A percentile compares a stretch with the other conserved stretches of the same genome.
Evolutionary conservation across 2,113 vertebrate species (phyloP).

Genomic region (Lonchura striata): DNA sequence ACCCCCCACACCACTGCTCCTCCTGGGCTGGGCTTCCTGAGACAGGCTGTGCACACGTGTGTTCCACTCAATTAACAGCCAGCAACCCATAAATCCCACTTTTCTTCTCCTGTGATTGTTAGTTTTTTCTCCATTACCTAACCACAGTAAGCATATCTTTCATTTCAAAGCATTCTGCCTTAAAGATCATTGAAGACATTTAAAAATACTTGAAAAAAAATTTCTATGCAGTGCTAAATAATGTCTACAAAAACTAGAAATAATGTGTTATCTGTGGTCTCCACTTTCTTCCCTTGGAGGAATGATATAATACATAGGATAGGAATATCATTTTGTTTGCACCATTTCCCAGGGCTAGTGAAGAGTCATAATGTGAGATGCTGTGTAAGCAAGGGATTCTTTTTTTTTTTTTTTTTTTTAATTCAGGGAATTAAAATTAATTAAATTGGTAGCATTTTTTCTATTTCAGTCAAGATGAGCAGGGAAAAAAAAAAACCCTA

Average conservation of each 20-base stretch:
- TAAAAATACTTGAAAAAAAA: background rate
- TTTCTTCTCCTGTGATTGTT: background rate
- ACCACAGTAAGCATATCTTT: background rate
- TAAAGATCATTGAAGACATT: background rate
- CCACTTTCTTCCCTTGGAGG: background rate
- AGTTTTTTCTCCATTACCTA: background rate
- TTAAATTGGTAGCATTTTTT: background rate
- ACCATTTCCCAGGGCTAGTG: background rate
- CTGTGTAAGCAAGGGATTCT: background rate
- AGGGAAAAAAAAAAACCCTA: background rate
- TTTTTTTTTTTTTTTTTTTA: background rate
- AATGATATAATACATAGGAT: background rate
- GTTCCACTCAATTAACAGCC: background rate
- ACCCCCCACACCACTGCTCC: background rate
- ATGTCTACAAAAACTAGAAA: background rate
- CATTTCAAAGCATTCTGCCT: background rate
- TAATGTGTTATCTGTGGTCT: background rate
- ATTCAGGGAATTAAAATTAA: background rate
- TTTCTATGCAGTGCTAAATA: background rate
- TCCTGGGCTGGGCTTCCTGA: background rate
- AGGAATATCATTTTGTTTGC: background rate
- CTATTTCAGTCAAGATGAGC: background rate
- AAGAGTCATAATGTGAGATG: background rate
- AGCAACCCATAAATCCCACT: background rate
- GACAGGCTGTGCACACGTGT: rapidly evolving